Evolutionary conservation across 2,888 invertebrate genomes (phyloP).

Genomic region (Therioaphis trifolii): DNA sequence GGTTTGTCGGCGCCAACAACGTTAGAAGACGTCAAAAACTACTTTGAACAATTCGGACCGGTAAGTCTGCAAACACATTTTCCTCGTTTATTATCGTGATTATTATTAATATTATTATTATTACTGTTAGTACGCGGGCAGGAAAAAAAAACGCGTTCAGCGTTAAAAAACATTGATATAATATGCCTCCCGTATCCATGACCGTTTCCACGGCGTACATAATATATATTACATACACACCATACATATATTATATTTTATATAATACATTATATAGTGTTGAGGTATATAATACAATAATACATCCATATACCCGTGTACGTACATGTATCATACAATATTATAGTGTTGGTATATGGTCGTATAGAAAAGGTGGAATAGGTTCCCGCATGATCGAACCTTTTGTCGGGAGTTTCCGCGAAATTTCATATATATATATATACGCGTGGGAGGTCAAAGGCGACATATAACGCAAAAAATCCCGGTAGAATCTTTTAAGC

Average conservation of each 20-base stretch:
- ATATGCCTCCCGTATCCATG: too few relatives aligned
- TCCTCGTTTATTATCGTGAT: too few relatives aligned
- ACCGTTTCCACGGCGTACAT: too few relatives aligned
- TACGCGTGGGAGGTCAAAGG: not conserved
- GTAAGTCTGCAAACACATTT: slow-evolving; percentile 75
- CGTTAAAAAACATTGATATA: too few relatives aligned
- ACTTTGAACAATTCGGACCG: slow-evolving; percentile 99
- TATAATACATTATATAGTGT: too few relatives aligned
- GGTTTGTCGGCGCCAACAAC: slow-evolving; percentile 99
- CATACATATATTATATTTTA: too few relatives aligned
- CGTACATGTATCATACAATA: not conserved
- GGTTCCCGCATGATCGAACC: slow-evolving; percentile 15
- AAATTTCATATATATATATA: not conserved
- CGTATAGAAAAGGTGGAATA: not conserved
- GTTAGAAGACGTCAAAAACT: slow-evolving; percentile 99
- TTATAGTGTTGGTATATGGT: not conserved
- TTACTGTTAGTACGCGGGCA: too few relatives aligned
- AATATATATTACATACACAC: too few relatives aligned
- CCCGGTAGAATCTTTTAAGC: slow-evolving; percentile 13
- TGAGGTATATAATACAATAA: not conserved
- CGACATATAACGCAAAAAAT: not conserved
- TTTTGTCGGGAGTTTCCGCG: not conserved
- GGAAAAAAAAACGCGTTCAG: too few relatives aligned
- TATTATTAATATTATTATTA: too few relatives aligned
- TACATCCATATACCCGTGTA: not conserved